Conservation (phyloP, 2,797 vertebrate genomes). For the Helostoma temminkii region DNA sequence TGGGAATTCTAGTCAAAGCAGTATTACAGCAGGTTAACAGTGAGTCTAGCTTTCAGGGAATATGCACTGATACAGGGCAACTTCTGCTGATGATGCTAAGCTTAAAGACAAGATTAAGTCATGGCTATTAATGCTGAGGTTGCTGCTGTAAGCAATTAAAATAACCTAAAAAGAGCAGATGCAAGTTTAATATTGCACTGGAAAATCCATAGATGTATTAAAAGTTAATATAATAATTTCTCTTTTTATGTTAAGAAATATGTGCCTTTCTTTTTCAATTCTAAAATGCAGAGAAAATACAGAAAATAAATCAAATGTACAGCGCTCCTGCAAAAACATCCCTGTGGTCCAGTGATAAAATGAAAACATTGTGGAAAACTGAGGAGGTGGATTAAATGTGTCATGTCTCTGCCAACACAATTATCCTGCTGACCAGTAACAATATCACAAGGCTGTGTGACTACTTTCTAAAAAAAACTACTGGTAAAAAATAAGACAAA, state of each 20-base stretch:
- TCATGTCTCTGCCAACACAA: conserved; percentile 38
- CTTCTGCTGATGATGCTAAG: conserved; percentile 59
- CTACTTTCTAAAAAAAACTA: conserved; percentile 23
- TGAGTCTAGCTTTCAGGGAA: conserved; percentile 52
- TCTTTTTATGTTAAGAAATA: conserved; percentile 3
- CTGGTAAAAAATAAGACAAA: conserved; percentile 42
- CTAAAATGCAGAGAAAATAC: conserved; percentile 2
- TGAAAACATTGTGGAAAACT: conserved; percentile 36
- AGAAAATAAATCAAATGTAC: conserved; percentile 13
- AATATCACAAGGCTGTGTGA: conserved; percentile 18
- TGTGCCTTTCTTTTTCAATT: conserved; percentile 2
- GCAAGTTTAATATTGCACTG: conserved; percentile 41
- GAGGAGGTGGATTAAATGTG: conserved; percentile 36
- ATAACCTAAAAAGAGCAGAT: conserved; percentile 50
- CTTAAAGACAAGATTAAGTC: conserved; percentile 60
- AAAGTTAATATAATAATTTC: background rate
- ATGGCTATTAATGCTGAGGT: conserved; percentile 48
- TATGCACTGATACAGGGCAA: conserved; percentile 46
- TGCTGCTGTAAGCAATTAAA: conserved; percentile 68
- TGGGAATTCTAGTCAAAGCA: conserved; percentile 49
- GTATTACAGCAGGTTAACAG: conserved; percentile 54
- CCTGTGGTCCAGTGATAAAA: conserved; percentile 24
- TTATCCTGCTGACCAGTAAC: conserved; percentile 32
- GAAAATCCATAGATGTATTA: conserved; percentile 17
- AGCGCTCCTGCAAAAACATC: conserved; percentile 14